These are phyloP conservation scores for Platysternon megacephalum DNA, from an alignment of 2,113 vertebrate species.

Conservation along the genomic window DNA sequence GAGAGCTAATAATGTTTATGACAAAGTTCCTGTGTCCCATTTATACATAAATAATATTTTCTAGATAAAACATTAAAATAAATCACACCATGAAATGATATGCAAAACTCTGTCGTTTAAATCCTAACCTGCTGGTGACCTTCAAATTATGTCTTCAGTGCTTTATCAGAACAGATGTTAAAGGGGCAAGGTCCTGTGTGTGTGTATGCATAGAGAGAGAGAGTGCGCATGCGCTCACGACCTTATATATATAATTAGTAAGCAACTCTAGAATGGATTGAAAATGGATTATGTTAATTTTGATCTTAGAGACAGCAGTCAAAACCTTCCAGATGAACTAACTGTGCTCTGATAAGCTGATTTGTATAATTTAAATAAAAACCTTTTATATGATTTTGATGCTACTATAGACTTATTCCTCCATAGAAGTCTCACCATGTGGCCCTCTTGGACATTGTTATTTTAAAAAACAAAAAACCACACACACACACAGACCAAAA, in stretches of 20 bases:
- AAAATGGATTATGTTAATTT: slow-evolving; percentile 78
- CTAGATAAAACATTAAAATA: background rate
- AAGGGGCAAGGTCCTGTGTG: slow-evolving; percentile 60
- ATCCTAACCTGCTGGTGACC: slow-evolving; percentile 67
- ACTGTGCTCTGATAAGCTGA: slow-evolving; percentile 74
- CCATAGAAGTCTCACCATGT: slow-evolving; percentile 66
- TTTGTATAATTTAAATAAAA: slow-evolving; percentile 74
- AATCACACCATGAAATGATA: background rate
- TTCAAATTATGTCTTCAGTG: slow-evolving; percentile 63
- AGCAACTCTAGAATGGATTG: slow-evolving; percentile 68
- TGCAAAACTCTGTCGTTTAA: slow-evolving; percentile 51
- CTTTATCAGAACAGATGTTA: slow-evolving; percentile 73
- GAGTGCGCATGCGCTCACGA: background rate
- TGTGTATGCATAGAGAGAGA: background rate
- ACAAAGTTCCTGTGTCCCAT: background rate
- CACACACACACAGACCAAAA: background rate
- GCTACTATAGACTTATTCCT: slow-evolving; percentile 69
- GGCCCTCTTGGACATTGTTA: slow-evolving; percentile 35
- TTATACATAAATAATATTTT: background rate
- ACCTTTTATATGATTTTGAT: slow-evolving; percentile 63
- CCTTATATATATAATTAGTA: slow-evolving; percentile 72
- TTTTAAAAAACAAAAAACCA: slow-evolving; percentile 15
- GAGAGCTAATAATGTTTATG: background rate
- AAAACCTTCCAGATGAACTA: slow-evolving; percentile 75
- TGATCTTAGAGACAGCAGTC: slow-evolving; percentile 65